Evolutionary conservation across 1,140 invertebrate genomes (phyloP), one percentile per base, ranked within the genome.

Genomic region (Steinernema khuongi): DNA sequence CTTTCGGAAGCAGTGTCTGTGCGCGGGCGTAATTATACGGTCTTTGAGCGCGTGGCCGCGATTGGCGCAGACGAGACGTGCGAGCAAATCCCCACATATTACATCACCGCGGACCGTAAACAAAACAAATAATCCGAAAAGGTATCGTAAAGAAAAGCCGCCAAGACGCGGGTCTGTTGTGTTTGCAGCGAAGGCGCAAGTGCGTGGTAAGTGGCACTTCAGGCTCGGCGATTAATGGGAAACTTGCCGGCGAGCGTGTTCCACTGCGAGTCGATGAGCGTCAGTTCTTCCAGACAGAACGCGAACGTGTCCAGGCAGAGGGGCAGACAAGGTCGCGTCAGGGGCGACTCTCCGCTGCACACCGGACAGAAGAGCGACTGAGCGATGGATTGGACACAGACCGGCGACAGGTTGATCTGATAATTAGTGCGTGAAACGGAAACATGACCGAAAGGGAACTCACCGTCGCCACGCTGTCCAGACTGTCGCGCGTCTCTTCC

Each of bases 41-140:
- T 60, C 50, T 22, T 60, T 22, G 50, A 60, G 50, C 50, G 7
- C 7, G 50, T 60, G 50, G 14, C 50, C 14, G 50, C 4, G 22
- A 26, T 2, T 11, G 4, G 22, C 50, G 22, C 22, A 60, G 26
- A 60, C 14, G 4, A 60, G 19, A 22, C 50, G 50, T 22, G 50
- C 50, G 22, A 60, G 50, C 26, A 26, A 17, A 26, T 60, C 22
- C 50, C 50, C 14, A 60, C 50, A 60, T 60, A 60, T 60, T 60
- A 60, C 50, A 60, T 60, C 50, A 60, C 26, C 22, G 50, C 22
- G 26, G 26, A 26, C 50, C 50, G 19, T 60, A 60, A 60, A 60
- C 50, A 60, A 60, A 60, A 60, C 50, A 60, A 60, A 60, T 60
- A 60, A 60, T 60, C 50, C 50, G 26, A 60, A 60, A n/a, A 7